Conservation (phyloP, 2,113 vertebrate species). For the Kobus ellipsiprymnus region DNA sequence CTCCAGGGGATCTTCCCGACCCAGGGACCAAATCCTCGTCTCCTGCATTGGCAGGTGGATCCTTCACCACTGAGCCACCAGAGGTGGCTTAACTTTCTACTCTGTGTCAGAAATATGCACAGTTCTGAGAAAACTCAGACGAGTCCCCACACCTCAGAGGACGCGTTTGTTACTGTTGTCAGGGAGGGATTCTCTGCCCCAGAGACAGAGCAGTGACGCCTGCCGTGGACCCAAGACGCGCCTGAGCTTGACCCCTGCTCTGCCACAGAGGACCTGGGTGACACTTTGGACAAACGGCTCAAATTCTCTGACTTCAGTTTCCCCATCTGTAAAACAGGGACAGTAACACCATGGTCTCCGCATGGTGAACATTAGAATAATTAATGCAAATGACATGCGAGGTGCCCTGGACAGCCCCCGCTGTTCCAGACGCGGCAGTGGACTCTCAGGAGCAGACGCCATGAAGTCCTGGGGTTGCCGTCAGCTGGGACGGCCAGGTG, state of each 20-base stretch:
- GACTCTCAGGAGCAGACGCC: accelerated
- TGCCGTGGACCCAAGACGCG: accelerated
- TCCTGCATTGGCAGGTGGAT: neutral
- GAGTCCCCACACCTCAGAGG: neutral
- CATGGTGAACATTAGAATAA: neutral
- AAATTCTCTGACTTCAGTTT: neutral
- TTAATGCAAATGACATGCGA: accelerated
- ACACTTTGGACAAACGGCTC: neutral
- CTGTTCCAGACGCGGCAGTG: accelerated
- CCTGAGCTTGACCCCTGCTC: neutral
- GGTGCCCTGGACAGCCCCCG: accelerated
- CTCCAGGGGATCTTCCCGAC: neutral
- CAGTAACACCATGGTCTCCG: accelerated
- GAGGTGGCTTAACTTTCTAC: neutral
- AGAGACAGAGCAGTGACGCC: too few relatives aligned
- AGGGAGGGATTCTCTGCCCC: neutral
- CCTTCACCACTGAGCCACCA: neutral
- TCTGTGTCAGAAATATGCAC: neutral
- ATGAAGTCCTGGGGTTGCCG: neutral
- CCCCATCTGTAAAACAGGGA: neutral
- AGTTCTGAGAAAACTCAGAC: neutral
- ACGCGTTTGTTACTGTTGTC: neutral
- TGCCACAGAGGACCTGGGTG: neutral
- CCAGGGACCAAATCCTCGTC: neutral
- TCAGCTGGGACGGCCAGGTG: accelerated